A percentile compares a stretch with the other conserved stretches of the same genome.
These are phyloP conservation scores for Balanococcus diminutus DNA, from an alignment of 2,888 invertebrate genomes.

Conservation along the genomic window DNA sequence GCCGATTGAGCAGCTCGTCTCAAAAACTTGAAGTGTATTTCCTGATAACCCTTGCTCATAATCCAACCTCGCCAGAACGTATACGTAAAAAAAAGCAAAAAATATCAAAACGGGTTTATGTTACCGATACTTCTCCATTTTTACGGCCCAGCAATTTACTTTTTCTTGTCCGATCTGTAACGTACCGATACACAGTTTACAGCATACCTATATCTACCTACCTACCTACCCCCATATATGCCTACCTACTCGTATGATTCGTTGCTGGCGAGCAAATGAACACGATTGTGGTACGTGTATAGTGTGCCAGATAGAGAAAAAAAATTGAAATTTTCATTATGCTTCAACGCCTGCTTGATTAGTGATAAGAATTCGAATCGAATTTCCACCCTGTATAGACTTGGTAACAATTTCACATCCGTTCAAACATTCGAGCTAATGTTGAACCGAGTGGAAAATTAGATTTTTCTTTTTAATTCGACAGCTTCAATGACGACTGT, in stretches of 20 bases:
- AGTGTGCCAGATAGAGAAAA: neutral
- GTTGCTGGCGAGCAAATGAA: neutral
- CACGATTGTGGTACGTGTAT: neutral
- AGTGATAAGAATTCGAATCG: constrained; percentile 11
- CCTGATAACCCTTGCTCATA: constrained; percentile 49
- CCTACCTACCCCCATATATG: neutral
- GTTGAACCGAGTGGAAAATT: constrained; percentile 30
- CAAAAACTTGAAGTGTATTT: constrained; percentile 53
- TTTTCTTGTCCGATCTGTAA: neutral
- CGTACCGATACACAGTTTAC: neutral
- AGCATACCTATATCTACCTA: neutral
- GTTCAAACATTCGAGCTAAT: neutral
- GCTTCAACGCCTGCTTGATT: constrained; percentile 2
- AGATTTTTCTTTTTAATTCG: constrained; percentile 15
- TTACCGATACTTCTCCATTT: constrained; percentile 51
- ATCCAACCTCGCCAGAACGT: constrained; percentile 6
- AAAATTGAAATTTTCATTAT: constrained; percentile 16
- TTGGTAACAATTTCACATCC: neutral
- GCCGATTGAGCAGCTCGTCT: constrained; percentile 54
- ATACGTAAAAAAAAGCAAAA: constrained; percentile 22
- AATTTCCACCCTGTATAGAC: neutral
- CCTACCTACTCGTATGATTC: neutral
- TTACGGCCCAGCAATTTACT: constrained; percentile 50
- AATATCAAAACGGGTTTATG: constrained; percentile 32
- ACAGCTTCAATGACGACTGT: neutral